Percentiles rank a stretch among this genome's conserved stretches.
These are phyloP conservation scores for Mamestra brassicae DNA, from an alignment of 2,888 invertebrate species.

Conservation along the genomic window DNA sequence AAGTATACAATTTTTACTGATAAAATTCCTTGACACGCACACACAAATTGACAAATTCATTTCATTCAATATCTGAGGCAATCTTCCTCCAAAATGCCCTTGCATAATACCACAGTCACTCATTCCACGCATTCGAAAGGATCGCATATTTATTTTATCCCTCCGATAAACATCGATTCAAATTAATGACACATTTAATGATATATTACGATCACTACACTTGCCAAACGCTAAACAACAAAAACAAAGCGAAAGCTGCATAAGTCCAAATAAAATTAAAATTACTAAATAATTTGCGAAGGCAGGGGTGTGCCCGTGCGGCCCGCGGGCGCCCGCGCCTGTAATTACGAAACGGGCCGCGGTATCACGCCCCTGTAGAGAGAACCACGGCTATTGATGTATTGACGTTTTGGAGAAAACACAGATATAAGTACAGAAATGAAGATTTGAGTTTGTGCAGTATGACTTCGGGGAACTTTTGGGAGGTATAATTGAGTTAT, in stretches of 20 bases:
- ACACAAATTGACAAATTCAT: constrained; percentile 55
- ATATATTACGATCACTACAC: constrained; percentile 75
- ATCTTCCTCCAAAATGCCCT: constrained; percentile 26
- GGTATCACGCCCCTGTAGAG: constrained; percentile 78
- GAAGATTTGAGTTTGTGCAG: constrained; percentile 68
- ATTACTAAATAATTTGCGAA: constrained; percentile 89
- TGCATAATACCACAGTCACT: constrained; percentile 43
- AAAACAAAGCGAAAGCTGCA: constrained; percentile 67
- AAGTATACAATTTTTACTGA: background rate
- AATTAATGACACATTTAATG: constrained; percentile 71
- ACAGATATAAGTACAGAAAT: constrained; percentile 73
- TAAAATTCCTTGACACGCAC: constrained; percentile 21
- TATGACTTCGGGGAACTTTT: constrained; percentile 55
- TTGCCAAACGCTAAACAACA: constrained; percentile 77
- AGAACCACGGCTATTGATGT: constrained; percentile 82
- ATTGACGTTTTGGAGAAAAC: constrained; percentile 80
- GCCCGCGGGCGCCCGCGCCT: constrained; percentile 82
- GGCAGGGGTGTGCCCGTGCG: constrained; percentile 79
- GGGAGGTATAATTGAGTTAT: constrained; percentile 59
- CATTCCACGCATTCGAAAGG: constrained; percentile 46
- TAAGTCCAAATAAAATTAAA: constrained; percentile 89
- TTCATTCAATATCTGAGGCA: constrained; percentile 25
- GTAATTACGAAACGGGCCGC: constrained; percentile 86
- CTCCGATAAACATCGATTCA: constrained; percentile 64
- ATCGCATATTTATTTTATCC: constrained; percentile 66